Conservation (phyloP, 2,113 vertebrate genomes). For the Tachycineta bicolor region DNA sequence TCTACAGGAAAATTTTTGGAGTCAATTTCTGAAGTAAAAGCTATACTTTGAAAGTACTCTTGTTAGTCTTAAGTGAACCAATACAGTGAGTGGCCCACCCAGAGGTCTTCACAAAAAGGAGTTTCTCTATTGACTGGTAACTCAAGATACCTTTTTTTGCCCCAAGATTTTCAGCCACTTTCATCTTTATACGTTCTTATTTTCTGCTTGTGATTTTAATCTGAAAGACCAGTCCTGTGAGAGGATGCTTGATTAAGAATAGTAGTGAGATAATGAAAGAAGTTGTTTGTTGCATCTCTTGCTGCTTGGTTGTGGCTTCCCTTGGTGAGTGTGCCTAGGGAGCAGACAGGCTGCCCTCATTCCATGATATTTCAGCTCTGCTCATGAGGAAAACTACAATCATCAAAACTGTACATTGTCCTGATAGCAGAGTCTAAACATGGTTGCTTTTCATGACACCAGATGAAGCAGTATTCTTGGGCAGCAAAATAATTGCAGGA, state of each 20-base stretch:
- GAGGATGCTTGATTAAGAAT: conserved; percentile 37
- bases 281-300: background rate
- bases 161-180: background rate
- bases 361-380: background rate
- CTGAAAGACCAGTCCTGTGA: background rate
- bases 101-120: background rate
- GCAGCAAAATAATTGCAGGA: conserved; percentile 50
- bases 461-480: conserved; percentile 18
- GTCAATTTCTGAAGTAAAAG: conserved; percentile 4
- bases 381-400: background rate
- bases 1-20: background rate
- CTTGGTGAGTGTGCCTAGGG: background rate
- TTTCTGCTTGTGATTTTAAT: conserved; percentile 42
- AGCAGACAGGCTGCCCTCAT: background rate
- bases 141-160: background rate
- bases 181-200: conserved; percentile 17
- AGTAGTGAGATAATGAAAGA: conserved; percentile 14
- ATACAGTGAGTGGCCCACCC: background rate
- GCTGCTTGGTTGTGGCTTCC: background rate
- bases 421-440: background rate
- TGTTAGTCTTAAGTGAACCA: background rate
- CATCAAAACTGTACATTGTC: background rate
- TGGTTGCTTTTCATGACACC: conserved; percentile 9
- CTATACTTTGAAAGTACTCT: background rate
- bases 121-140: background rate